Evolutionary conservation across 2,113 vertebrate genomes (phyloP), one percentile per base, ranked within the genome.

Genomic region (Hoplias malabaricus): DNA sequence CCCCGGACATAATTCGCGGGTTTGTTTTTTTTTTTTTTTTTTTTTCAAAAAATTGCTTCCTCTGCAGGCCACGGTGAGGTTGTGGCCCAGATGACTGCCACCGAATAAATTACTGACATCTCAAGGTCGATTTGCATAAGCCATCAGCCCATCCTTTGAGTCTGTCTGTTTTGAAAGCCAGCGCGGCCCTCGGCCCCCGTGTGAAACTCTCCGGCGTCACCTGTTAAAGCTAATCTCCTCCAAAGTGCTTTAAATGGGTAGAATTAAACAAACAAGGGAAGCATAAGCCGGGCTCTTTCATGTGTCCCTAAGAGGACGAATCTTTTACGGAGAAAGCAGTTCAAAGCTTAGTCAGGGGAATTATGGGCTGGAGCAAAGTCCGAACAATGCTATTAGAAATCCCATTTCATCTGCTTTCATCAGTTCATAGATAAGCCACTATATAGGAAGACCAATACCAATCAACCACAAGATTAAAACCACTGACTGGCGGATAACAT

Each of bases 221-320:
- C 83, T 84, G 76, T 79, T 82, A 67, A 72, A 34, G 76, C 72
- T 79, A 68, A 83, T 72, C 81, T 73, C 46, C 43, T 69, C 50
- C 70, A 79, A 71, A 83, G 72, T 80, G 62, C 54, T 82, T 82
- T 62, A 81, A 83, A 83, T 62, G 14, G 53, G 31, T 72, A 40
- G 67, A 82, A 78, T 84, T 81, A 81, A 83, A 81, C 71, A 84
- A 86, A 83, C 79, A 67, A 82, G 48, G 33, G 50, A 34, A 62
- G 63, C 57, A 82, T 69, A 80, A 83, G 73, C 48, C 66, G 53
- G 43, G 59, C 12, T n/a, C 77, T 69, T 80, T 83, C 54, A 75
- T 66, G 76, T 75, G 70, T 74, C 56, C 38, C 43, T 5, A n/a
- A 62, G 65, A 57, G 74, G 57, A 62, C 54, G 38, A 54, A 29